Evolutionary conservation across 2,888 invertebrate genomes (phyloP).

Genomic region (Limnephilus auricula): DNA sequence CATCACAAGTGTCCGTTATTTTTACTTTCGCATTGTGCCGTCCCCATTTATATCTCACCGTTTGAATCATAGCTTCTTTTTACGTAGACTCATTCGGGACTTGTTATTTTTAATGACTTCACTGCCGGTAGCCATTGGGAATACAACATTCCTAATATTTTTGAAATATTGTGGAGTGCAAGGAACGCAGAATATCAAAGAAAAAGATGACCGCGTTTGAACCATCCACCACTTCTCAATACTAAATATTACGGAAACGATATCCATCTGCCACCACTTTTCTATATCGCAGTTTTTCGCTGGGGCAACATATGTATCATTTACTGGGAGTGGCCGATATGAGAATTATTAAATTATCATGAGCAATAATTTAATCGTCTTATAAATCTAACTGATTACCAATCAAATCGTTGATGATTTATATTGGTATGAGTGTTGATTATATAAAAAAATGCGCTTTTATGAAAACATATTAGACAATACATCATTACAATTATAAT

Average conservation of each 20-base stretch:
- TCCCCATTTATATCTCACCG: not conserved
- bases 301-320: not conserved
- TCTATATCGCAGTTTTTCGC: not conserved
- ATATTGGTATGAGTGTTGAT: not conserved
- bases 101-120: not conserved
- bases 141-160: not conserved
- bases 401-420: not conserved
- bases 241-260: not conserved
- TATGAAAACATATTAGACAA: not conserved
- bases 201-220: not conserved
- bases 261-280: not conserved
- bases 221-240: not conserved
- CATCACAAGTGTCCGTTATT: not conserved
- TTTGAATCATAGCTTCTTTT: slow-evolving; percentile 17
- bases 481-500: not conserved
- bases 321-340: too few relatives aligned
- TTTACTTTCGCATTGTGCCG: not conserved
- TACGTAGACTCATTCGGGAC: not conserved
- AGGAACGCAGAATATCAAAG: not conserved
- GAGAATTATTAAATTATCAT: not conserved
- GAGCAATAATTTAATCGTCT: too few relatives aligned
- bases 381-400: not conserved
- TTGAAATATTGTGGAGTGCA: not conserved
- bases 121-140: not conserved
- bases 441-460: not conserved